Conservation (phyloP, 2,797 vertebrate genomes). For the Hoplostethus atlanticus region DNA sequence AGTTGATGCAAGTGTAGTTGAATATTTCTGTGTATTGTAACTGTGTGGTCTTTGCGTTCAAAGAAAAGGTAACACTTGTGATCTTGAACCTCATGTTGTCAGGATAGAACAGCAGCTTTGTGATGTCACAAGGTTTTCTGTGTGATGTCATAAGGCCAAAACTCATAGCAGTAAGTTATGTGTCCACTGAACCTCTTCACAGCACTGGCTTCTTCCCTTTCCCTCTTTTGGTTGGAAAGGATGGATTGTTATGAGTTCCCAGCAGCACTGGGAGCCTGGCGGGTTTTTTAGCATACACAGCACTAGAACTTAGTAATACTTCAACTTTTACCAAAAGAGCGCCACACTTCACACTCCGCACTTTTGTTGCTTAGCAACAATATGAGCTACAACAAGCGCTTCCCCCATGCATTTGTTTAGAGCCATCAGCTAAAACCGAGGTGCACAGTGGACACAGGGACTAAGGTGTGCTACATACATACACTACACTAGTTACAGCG, state of each 20-base stretch:
- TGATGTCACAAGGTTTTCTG: conserved; percentile 3
- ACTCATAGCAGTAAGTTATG: conserved; percentile 5
- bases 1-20: conserved; percentile 55
- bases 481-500: neutral
- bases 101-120: conserved; percentile 3
- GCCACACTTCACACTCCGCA: neutral
- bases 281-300: neutral
- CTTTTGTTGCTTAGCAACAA: neutral
- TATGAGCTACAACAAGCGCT: neutral
- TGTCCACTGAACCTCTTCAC: neutral
- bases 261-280: neutral
- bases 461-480: conserved; percentile 6
- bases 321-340: neutral
- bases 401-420: neutral
- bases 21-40: conserved; percentile 62
- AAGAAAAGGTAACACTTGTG: conserved; percentile 61
- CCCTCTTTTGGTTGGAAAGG: neutral
- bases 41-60: conserved; percentile 60
- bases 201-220: neutral
- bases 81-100: conserved; percentile 56
- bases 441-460: neutral
- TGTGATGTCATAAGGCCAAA: conserved; percentile 6
- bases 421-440: neutral
- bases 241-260: neutral
- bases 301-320: neutral